Conservation (phyloP, 2,888 invertebrate species). For the Petrolisthes manimaculis region DNA sequence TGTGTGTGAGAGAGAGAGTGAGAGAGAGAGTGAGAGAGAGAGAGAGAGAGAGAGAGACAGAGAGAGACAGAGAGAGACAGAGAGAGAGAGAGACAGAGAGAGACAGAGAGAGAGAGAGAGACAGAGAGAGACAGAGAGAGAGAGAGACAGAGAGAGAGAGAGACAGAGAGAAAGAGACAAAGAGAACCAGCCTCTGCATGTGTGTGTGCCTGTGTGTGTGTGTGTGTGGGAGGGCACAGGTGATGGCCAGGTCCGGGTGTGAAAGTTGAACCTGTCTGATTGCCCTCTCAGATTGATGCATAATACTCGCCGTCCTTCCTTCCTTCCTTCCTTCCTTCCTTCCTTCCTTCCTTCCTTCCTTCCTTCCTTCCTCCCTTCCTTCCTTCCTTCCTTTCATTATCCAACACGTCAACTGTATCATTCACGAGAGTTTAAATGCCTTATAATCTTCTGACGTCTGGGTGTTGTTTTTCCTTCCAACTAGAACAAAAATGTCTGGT, state of each 20-base stretch:
- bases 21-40: conserved; percentile 6
- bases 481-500: no score
- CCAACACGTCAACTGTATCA: no score
- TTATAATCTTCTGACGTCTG: no score
- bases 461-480: no score
- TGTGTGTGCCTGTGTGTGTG: conserved; percentile 3
- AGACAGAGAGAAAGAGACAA: conserved; percentile 16
- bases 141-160: not conserved
- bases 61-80: conserved; percentile 1
- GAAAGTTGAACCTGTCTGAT: no score
- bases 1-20: conserved; percentile 3
- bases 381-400: not conserved
- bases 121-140: not conserved
- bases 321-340: not conserved
- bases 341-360: not conserved
- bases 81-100: conserved; percentile 2
- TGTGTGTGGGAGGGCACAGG: not conserved
- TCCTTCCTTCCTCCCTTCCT: not conserved
- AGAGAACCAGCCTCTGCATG: not conserved
- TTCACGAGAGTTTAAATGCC: no score
- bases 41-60: not conserved
- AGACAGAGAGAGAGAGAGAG: not conserved
- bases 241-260: no score
- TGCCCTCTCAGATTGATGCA: no score
- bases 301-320: not conserved